A percentile compares a stretch with the other conserved stretches of the same genome.
These are phyloP conservation scores for Rhinopomastus cyanomelas DNA, from an alignment of 2,113 vertebrate genomes.

Conservation along the genomic window DNA sequence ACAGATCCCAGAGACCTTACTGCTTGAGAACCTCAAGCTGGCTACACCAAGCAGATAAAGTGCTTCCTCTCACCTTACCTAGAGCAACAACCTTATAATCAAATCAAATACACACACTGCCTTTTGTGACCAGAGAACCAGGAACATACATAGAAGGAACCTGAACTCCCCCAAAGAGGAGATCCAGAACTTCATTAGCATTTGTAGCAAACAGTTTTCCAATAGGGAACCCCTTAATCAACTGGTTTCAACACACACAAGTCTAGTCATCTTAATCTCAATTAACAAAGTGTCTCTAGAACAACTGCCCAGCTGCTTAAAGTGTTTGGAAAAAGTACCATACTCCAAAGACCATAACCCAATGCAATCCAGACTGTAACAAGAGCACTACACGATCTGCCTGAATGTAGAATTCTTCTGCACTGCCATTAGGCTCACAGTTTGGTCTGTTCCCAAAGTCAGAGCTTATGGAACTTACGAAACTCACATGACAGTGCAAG, in stretches of 20 bases:
- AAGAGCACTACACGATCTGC: not conserved
- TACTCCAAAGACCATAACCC: not conserved
- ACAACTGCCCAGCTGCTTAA: not conserved
- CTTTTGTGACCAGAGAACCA: not conserved
- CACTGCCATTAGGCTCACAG: not conserved
- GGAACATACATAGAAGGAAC: rapidly evolving
- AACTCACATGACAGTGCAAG: not conserved
- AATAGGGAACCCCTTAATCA: not conserved
- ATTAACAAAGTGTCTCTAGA: not conserved
- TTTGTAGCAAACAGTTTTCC: not conserved
- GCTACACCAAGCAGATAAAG: rapidly evolving
- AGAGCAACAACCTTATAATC: not conserved
- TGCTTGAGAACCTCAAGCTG: not conserved
- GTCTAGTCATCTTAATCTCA: not conserved
- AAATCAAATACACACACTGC: not conserved
- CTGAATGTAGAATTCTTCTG: not conserved
- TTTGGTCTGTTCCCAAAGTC: not conserved
- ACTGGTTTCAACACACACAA: not conserved
- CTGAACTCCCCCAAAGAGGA: not conserved
- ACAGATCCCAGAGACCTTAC: not conserved
- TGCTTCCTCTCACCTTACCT: not conserved
- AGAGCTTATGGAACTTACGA: not conserved
- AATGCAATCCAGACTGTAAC: not conserved
- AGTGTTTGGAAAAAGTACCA: not conserved
- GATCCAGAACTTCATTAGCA: not conserved